Base-by-base conservation (phyloP, 2,113 vertebrate genomes). In the Eurypyga helias region DNA sequence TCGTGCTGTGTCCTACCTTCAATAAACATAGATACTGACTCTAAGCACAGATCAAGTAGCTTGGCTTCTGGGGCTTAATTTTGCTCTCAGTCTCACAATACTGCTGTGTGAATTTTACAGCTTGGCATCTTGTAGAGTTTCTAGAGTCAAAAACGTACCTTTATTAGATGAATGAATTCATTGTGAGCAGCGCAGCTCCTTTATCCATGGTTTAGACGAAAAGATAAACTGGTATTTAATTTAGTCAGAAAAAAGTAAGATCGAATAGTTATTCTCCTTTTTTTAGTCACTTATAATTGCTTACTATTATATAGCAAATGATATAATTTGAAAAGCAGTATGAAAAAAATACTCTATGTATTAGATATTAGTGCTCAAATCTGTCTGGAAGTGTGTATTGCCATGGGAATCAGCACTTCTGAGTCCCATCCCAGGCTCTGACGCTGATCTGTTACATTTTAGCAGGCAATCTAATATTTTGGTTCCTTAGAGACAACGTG, bases 221-320 rank as follows among this genome's bases (percentile, higher is more conserved):
- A 91, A 60, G 86, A 85, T 82, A 81, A 95, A 25, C 19, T 31
- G 36, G 7, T 81, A 26, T 43, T 94, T 80, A 76, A 82, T 93
- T 91, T 69, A 89, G 60, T 73, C 64, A 48, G 72, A 89, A 96
- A 91, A 41, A 90, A 48, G 86, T 94, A 57, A 92, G 93, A 83
- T 93, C 41, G n/a, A n/a, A 46, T 46, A 46, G 31, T 46, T 49
- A 33, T 38, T 54, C 62, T 93, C 34, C n/a, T 45, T 78, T 13
- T 88, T 90, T 94, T 49, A 60, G 43, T 82, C 17, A 64, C 13
- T 85, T 79, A 25, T 19, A 73, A 77, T 93, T 92, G 64, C 52
- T 66, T 64, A 41, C 31, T 43, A 38, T 92, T 88, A 46, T 52
- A n/a, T 43, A 49, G 43, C 41, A 86, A 93, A 51, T 71, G 0